A percentile compares a stretch with the other conserved stretches of the same genome.
Conservation (phyloP, 2,888 invertebrate genomes). For the Smittia aterrima region DNA sequence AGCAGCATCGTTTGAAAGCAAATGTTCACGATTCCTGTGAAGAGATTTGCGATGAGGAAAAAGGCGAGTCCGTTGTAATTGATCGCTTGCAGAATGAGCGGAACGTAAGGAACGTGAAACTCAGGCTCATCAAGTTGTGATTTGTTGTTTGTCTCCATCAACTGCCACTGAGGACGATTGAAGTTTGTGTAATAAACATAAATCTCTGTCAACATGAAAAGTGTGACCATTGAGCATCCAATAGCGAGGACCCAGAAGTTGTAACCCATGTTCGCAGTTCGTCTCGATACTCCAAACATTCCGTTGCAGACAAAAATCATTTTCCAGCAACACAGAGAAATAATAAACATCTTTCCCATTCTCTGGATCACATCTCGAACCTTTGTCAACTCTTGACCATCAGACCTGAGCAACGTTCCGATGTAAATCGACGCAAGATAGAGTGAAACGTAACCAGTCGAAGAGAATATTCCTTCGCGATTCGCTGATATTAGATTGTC, state of each 20-base stretch:
- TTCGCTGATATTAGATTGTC: constrained; percentile 73
- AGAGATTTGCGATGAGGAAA: constrained; percentile 78
- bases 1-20: constrained; percentile 62
- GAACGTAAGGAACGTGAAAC: constrained; percentile 48
- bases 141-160: constrained; percentile 36
- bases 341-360: constrained; percentile 45
- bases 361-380: constrained; percentile 49
- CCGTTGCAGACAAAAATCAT: constrained; percentile 55
- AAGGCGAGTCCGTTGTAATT: constrained; percentile 81
- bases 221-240: constrained; percentile 58
- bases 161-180: constrained; percentile 41
- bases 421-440: constrained; percentile 73
- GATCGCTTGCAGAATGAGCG: constrained; percentile 66
- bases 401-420: constrained; percentile 56
- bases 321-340: constrained; percentile 52
- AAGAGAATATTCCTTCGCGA: constrained; percentile 85
- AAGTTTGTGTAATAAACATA: constrained; percentile 49
- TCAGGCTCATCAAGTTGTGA: constrained; percentile 19
- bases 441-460: constrained; percentile 79
- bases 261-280: constrained; percentile 81
- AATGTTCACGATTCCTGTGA: constrained; percentile 82
- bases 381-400: constrained; percentile 24
- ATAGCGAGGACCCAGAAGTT: constrained; percentile 72
- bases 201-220: constrained; percentile 60
- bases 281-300: constrained; percentile 67